Conservation (phyloP, 2,888 invertebrate genomes). For the Sarcophaga rosellei region DNA sequence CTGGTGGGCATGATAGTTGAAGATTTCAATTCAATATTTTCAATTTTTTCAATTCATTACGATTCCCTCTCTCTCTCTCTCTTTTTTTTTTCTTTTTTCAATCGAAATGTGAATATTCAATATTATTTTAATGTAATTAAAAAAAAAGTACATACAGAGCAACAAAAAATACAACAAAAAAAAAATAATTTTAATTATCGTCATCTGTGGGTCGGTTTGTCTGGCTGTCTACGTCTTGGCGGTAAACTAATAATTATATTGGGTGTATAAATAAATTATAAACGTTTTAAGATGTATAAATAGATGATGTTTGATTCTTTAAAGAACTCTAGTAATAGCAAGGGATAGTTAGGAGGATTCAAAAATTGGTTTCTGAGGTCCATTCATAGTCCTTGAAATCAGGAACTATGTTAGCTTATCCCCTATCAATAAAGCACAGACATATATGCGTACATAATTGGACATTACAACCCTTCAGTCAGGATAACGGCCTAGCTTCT, state of each 20-base stretch:
- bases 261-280: background rate
- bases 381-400: too few relatives aligned
- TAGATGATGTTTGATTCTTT: too few relatives aligned
- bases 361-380: too few relatives aligned
- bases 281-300: background rate
- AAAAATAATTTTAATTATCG: conserved; percentile 45
- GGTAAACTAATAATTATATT: background rate
- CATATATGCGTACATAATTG: too few relatives aligned
- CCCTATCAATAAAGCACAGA: too few relatives aligned
- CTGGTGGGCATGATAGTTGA: conserved; percentile 14
- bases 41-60: conserved; percentile 11
- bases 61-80: background rate
- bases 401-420: too few relatives aligned
- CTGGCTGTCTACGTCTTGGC: conserved; percentile 17
- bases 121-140: conserved; percentile 56
- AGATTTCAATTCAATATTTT: conserved; percentile 1
- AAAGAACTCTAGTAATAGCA: too few relatives aligned
- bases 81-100: too few relatives aligned
- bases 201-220: conserved; percentile 42
- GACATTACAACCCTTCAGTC: too few relatives aligned
- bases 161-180: background rate
- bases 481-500: too few relatives aligned
- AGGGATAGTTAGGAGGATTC: too few relatives aligned
- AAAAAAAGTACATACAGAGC: background rate
- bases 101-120: conserved; percentile 34